Conservation (phyloP, 2,888 invertebrate species). For the Mythimna albipuncta region DNA sequence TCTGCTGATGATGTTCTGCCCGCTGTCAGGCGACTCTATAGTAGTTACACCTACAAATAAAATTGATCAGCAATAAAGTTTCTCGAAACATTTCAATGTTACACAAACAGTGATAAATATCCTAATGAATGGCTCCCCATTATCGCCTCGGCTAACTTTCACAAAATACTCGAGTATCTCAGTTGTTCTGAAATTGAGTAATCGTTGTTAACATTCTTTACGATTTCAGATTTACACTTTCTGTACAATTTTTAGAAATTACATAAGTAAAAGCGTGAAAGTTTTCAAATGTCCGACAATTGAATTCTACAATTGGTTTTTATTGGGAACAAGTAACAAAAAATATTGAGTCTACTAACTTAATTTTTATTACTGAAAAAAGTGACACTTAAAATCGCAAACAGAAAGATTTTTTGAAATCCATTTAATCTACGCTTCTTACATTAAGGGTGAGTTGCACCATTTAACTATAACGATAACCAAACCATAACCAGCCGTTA, state of each 20-base stretch:
- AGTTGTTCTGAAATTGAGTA: constrained; percentile 24
- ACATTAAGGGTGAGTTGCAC: too few relatives aligned
- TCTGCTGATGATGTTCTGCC: too few relatives aligned
- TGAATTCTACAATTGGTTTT: too few relatives aligned
- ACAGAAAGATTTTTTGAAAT: too few relatives aligned
- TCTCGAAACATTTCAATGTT: constrained; percentile 14
- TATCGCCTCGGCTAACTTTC: constrained; percentile 39
- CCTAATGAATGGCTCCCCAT: constrained; percentile 37
- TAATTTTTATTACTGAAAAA: too few relatives aligned
- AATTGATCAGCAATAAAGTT: not conserved
- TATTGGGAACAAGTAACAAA: too few relatives aligned
- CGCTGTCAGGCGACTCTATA: too few relatives aligned
- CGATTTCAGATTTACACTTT: constrained; percentile 21
- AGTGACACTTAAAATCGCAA: too few relatives aligned
- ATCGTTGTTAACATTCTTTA: constrained; percentile 8
- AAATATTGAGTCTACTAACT: too few relatives aligned
- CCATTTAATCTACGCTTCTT: too few relatives aligned
- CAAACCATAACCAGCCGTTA: too few relatives aligned
- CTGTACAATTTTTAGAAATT: constrained; percentile 10
- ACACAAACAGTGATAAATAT: constrained; percentile 19
- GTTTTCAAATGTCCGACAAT: not conserved
- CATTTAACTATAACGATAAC: too few relatives aligned
- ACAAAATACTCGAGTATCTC: constrained; percentile 41
- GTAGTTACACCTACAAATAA: not conserved
- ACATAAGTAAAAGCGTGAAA: constrained; percentile 4